Evolutionary conservation across 2,888 invertebrate genomes (phyloP).

Genomic region (Dynastes maya): DNA sequence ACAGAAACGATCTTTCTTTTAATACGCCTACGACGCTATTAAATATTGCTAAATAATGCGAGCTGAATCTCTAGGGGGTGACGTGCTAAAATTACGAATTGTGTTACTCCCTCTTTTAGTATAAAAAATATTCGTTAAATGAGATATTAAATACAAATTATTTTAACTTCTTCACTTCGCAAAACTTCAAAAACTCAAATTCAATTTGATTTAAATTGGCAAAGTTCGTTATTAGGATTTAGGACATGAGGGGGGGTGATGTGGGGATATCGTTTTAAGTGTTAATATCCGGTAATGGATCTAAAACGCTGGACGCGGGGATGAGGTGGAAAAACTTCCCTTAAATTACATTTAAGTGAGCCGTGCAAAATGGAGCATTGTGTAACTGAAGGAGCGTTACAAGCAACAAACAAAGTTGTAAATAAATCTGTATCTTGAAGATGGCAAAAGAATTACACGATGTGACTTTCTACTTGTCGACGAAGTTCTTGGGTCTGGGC

Average conservation of each 20-base stretch:
- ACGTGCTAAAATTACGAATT: conserved; percentile 1
- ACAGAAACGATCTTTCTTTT: neutral
- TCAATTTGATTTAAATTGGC: conserved; percentile 19
- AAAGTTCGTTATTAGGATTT: conserved; percentile 3
- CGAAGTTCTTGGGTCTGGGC: conserved; percentile 37
- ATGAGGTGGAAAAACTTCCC: neutral
- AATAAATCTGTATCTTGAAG: conserved; percentile 47
- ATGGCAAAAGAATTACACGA: conserved; percentile 26
- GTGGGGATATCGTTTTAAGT: conserved; percentile 7
- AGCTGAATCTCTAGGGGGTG: neutral
- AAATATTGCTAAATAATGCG: conserved; percentile 48
- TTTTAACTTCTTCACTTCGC: conserved; percentile 2
- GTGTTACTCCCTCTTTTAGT: neutral
- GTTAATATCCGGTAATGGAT: conserved; percentile 38
- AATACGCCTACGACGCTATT: conserved; percentile 30
- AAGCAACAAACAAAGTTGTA: conserved; percentile 49
- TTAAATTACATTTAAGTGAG: conserved; percentile 48
- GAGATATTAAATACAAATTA: neutral
- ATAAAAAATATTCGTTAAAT: neutral
- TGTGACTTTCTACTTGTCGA: conserved; percentile 20
- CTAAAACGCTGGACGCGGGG: conserved; percentile 2
- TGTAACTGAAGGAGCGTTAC: conserved; percentile 20
- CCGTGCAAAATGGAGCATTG: conserved; percentile 39
- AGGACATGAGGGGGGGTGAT: too few species aligned
- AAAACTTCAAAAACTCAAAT: neutral